Percentiles rank a stretch among this genome's conserved stretches.
Conservation (phyloP, 2,113 vertebrate genomes). For the Lipotes vexillifer region DNA sequence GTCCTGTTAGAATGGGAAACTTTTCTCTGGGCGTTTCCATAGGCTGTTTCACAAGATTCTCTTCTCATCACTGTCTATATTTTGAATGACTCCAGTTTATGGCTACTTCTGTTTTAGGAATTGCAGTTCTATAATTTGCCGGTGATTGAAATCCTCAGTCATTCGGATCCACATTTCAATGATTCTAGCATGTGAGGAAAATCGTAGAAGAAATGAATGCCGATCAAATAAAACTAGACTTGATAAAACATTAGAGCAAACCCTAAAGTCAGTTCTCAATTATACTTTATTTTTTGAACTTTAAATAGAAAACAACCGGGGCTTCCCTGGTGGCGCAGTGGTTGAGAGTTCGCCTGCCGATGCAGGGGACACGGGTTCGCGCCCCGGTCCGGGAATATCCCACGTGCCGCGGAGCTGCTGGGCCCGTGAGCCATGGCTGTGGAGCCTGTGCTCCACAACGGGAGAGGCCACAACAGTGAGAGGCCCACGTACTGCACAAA, state of each 20-base stretch:
- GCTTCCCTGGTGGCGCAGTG: no score
- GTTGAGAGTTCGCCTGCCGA: no score
- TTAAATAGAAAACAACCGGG: slow-evolving; percentile 34
- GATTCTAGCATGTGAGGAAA: slow-evolving; percentile 29
- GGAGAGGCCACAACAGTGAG: no score
- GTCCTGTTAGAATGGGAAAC: not conserved
- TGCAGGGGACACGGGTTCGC: no score
- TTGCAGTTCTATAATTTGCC: slow-evolving; percentile 4
- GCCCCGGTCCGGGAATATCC: no score
- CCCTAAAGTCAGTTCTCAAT: not conserved
- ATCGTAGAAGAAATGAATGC: slow-evolving; percentile 7
- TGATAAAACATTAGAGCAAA: slow-evolving; percentile 22
- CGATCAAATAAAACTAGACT: slow-evolving; percentile 17
- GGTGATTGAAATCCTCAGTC: slow-evolving; percentile 19
- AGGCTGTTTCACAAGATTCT: not conserved
- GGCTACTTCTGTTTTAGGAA: not conserved
- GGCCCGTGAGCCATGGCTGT: no score
- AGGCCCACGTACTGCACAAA: no score
- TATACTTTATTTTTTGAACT: not conserved
- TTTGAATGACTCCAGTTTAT: not conserved
- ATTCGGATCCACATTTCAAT: not conserved
- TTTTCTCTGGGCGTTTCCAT: not conserved
- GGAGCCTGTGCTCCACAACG: no score
- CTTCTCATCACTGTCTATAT: not conserved
- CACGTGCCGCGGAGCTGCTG: no score